Evolutionary conservation across 2,888 invertebrate species (phyloP).

Genomic region (Lasioglossum calceatum): DNA sequence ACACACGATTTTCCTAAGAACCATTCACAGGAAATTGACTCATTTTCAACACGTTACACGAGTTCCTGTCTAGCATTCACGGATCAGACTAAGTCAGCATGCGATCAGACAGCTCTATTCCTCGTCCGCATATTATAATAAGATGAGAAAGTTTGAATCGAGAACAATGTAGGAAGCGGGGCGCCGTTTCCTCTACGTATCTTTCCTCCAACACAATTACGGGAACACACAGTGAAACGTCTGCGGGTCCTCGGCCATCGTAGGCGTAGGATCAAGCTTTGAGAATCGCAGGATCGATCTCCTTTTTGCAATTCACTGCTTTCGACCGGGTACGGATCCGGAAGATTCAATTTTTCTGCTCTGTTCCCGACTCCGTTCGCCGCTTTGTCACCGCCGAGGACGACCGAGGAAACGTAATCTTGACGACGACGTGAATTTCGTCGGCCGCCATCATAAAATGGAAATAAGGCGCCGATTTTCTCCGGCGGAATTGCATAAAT

Average conservation of each 20-base stretch:
- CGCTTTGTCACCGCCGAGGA: neutral
- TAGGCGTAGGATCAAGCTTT: constrained; percentile 23
- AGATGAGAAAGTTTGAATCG: constrained; percentile 51
- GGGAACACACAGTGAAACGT: constrained; percentile 28
- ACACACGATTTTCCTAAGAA: neutral
- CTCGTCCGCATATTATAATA: constrained; percentile 13
- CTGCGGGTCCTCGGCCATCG: neutral
- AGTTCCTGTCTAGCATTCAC: neutral
- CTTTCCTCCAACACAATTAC: constrained; percentile 8
- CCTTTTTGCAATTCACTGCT: neutral
- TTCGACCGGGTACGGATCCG: neutral
- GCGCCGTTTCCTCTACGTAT: constrained; percentile 9
- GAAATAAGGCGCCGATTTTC: constrained; percentile 36
- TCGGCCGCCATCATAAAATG: constrained; percentile 42
- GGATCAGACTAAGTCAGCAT: neutral
- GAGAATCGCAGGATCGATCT: constrained; percentile 54
- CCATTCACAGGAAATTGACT: neutral
- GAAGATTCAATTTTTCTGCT: constrained; percentile 8
- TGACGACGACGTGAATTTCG: neutral
- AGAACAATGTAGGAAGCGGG: constrained; percentile 24
- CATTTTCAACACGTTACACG: neutral
- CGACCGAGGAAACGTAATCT: constrained; percentile 20
- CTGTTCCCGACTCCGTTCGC: neutral
- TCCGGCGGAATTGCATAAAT: constrained; percentile 35
- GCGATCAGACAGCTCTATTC: neutral